Evolutionary conservation across 2,113 vertebrate species (phyloP).

Genomic region (Jaculus jaculus): DNA sequence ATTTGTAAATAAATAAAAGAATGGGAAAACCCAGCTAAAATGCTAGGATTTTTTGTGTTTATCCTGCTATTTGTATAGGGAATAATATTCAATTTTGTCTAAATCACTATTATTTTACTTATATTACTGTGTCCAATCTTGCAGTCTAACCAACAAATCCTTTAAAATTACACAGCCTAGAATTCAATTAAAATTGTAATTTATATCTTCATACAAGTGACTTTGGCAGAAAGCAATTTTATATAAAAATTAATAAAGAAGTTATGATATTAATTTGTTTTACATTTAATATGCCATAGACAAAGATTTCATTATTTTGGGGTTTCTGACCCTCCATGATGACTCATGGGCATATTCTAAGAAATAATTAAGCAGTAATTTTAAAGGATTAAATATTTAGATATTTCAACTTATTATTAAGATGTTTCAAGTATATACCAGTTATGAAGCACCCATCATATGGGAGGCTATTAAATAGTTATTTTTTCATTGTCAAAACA

Average conservation of each 20-base stretch:
- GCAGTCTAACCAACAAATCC: constrained; percentile 11
- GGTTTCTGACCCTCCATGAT: neutral
- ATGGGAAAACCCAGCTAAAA: rapidly evolving
- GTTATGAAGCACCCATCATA: neutral
- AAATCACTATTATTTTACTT: neutral
- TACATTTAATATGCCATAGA: neutral
- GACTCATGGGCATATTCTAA: neutral
- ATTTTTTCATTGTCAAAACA: neutral
- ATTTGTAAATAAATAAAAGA: neutral
- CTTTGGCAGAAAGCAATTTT: constrained; percentile 25
- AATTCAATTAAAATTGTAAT: constrained; percentile 49
- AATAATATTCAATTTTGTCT: neutral
- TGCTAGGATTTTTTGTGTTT: neutral
- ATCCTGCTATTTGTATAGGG: neutral
- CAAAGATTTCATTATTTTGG: neutral
- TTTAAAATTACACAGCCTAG: constrained; percentile 5
- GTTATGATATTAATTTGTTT: constrained; percentile 43
- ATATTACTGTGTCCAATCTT: neutral
- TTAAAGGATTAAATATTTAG: neutral
- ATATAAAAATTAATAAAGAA: constrained; percentile 25
- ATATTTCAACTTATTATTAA: neutral
- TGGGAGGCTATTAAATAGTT: neutral
- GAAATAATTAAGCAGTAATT: neutral
- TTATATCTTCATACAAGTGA: constrained; percentile 23
- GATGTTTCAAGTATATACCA: neutral